These are phyloP conservation scores for Melanerpes aurifrons DNA, from an alignment of 2,113 vertebrate species.

Conservation along the genomic window DNA sequence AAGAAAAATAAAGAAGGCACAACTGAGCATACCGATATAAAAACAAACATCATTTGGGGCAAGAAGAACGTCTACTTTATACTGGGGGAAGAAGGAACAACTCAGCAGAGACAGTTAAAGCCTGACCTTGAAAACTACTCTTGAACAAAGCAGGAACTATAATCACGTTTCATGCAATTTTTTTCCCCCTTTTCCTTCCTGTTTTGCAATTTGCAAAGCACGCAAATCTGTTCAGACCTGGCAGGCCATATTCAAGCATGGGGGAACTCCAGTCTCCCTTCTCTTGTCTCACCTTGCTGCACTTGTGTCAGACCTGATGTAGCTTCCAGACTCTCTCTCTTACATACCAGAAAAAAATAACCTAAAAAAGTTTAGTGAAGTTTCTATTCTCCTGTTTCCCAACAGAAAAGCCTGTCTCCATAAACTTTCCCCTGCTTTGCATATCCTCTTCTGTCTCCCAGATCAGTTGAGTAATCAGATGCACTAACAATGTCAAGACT, in stretches of 20 bases:
- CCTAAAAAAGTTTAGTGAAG: background rate
- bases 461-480: background rate
- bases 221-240: background rate
- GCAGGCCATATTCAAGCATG: background rate
- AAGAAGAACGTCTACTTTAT: slow-evolving; percentile 27
- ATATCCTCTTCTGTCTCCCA: background rate
- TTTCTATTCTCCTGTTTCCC: background rate
- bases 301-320: background rate
- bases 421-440: background rate
- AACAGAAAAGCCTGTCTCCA: background rate
- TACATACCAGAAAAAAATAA: background rate
- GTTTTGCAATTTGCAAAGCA: background rate
- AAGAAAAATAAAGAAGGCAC: background rate
- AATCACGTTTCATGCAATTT: slow-evolving; percentile 21
- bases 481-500: accelerated
- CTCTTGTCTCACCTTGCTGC: background rate
- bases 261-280: background rate
- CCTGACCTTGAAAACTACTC: background rate
- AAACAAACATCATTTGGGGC: background rate
- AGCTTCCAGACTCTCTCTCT: background rate
- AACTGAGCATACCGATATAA: background rate
- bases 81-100: background rate
- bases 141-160: slow-evolving; percentile 9
- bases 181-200: background rate
- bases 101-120: background rate